These are phyloP conservation scores for Sylvietta virens DNA, from an alignment of 2,113 vertebrate genomes.

Conservation along the genomic window DNA sequence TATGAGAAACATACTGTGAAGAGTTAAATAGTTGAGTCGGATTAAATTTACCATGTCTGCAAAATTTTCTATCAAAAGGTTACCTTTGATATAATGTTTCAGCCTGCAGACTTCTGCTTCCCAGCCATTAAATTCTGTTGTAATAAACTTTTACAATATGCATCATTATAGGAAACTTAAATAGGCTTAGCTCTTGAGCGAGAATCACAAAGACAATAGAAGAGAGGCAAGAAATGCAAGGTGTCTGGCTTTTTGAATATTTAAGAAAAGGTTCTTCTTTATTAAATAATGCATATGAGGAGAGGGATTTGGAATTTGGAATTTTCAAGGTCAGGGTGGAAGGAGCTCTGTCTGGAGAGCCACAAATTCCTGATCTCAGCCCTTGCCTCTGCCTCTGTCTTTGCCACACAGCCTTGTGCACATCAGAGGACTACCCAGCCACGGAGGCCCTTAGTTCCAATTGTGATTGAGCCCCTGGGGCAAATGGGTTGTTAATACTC, in stretches of 20 bases:
- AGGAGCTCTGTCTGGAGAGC: not conserved
- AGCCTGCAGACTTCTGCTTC: conserved; percentile 34
- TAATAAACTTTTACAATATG: conserved; percentile 66
- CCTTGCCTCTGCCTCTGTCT: not conserved
- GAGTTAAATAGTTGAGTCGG: conserved; percentile 31
- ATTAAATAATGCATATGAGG: conserved; percentile 50
- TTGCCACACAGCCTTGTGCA: not conserved
- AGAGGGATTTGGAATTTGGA: conserved; percentile 27
- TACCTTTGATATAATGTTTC: conserved; percentile 44
- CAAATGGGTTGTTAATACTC: not conserved
- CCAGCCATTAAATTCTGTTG: conserved; percentile 29
- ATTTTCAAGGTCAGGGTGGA: conserved; percentile 52
- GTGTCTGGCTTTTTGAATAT: conserved; percentile 16
- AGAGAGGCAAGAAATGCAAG: not conserved
- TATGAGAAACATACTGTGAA: not conserved
- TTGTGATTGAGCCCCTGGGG: not conserved
- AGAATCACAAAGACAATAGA: conserved; percentile 5
- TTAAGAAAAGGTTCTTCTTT: conserved; percentile 16
- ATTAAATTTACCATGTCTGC: conserved; percentile 48
- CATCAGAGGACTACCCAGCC: not conserved
- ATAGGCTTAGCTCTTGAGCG: conserved; percentile 34
- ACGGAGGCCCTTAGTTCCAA: not conserved
- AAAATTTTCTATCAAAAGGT: conserved; percentile 53
- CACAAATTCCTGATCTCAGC: not conserved
- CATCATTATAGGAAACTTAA: conserved; percentile 50